Base-by-base conservation (phyloP, 2,797 vertebrate genomes). In the Pangasius macronema region DNA sequence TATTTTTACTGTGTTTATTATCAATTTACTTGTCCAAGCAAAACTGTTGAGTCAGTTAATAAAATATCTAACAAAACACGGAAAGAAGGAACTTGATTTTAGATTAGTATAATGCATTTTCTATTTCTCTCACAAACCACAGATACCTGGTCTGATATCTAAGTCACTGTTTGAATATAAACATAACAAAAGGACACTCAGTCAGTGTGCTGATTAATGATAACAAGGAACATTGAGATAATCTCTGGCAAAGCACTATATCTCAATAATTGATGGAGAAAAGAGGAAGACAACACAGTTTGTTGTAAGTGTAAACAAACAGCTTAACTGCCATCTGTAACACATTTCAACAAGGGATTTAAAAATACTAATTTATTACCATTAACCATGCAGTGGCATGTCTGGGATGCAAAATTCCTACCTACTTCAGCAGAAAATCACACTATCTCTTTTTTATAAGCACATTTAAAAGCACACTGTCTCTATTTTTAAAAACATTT, bases 241-340 rank as follows among this genome's bases (percentile, higher is more conserved):
- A 94, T 94, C 92, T 91, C 87, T 88, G 90, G 57, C 92, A 94
- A 93, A 92, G 90, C 91, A 90, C 93, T 92, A 90, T 93, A 92
- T 90, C 91, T 93, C 89, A 46, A 90, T 84, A 91, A 90, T 90
- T 86, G 70, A 86, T 70, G 61, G 67, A 0, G 84, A 85, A 82
- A 83, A 85, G 87, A 86, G 79, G 81, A 67, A 90, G 81, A 59
- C 86, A 59, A 84, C 68, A 77, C 22, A 27, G 70, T 84, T 86
- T 88, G 84, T 86, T 88, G 72, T 33, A 22, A 82, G 59, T 59
- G 27, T 63, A 87, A 88, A 89, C 77, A 89, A 89, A 89, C 59
- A 84, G 84, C 87, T 87, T 87, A 89, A 88, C 73, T 46, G 1
- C 83, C 75, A 82, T 85, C 82, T 55, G 63, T 59, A 63, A 85